Base-by-base conservation (phyloP, 2,113 vertebrate species). In the Leucopternis melanops region DNA sequence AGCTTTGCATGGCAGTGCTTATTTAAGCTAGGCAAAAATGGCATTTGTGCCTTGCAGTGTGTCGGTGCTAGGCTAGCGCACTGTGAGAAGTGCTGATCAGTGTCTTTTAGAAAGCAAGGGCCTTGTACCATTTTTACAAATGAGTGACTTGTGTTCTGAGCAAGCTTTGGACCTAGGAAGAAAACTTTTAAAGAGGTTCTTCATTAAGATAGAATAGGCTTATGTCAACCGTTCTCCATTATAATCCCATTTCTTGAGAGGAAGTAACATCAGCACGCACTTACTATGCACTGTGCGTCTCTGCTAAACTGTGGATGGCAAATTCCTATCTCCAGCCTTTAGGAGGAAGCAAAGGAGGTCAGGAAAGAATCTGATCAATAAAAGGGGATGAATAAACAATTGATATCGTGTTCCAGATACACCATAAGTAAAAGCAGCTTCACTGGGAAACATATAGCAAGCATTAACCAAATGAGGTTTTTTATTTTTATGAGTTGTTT, bases 321-420 rank as follows among this genome's bases (percentile, higher is more conserved):
- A 73, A 95, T 89, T 77, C 92, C 88, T 86, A 73, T 87, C 78
- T 88, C 65, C 71, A 82, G 70, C 58, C 92, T 91, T 88, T 34
- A n/a, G 52, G 36, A 88, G 85, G 70, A 86, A 72, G 86, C 58
- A 86, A 95, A 84, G 72, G 61, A 95, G 65, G 31, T 67, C 50
- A 74, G 78, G 45, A 88, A 70, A 81, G 22, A 62, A 81, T 42
- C 40, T 90, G n/a, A 16, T 61, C 57, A 82, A 22, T 81, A 79
- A 62, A 95, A 90, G 20, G 15, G 16, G 31, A 42, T 85, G 72
- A 86, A 73, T 81, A 70, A 93, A 81, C 72, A 29, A 42, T 54
- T 77, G 57, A 21, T 84, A 17, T 0, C 85, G 36, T 89, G 23
- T 91, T 90, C 40, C 45, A 62, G 59, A n/a, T 54, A 54, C 0